phyloP scores from a whole-genome alignment of 2,888 invertebrate species.

The Epirrita christyi region DNA sequence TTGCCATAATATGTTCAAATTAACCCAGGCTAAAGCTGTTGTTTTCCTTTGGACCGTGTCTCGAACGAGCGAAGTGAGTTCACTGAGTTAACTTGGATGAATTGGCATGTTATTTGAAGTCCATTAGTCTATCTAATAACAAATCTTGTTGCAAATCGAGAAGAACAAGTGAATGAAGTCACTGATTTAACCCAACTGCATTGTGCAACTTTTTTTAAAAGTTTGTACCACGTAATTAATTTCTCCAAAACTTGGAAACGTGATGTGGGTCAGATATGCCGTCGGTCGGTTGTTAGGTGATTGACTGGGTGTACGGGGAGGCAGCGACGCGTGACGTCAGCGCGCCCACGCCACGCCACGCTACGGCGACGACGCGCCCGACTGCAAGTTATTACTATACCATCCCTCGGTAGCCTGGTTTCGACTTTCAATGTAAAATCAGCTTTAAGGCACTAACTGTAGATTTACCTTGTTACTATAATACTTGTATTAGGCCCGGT shows the following conservation, averaged over 20 bases:
- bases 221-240: neutral
- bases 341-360: constrained; percentile 22
- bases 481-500: no score
- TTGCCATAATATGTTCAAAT: neutral
- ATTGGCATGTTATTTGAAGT: no score
- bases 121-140: constrained; percentile 1
- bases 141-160: constrained; percentile 14
- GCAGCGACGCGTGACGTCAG: constrained; percentile 24
- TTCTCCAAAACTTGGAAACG: neutral
- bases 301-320: constrained; percentile 9
- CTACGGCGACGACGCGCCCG: constrained; percentile 16
- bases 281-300: neutral
- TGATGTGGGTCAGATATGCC: constrained; percentile 6
- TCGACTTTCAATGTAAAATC: neutral
- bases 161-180: constrained; percentile 9
- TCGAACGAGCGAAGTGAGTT: no score
- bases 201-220: constrained; percentile 8
- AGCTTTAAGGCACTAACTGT: no score
- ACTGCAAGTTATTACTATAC: neutral
- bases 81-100: no score
- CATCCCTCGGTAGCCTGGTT: neutral
- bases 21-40: neutral
- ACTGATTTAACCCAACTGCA: constrained; percentile 1
- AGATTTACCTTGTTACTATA: no score
- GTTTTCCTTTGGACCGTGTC: neutral